These are phyloP conservation scores for Pantherophis alleghaniensis DNA, from an alignment of 2,797 vertebrate genomes.

Conservation along the genomic window DNA sequence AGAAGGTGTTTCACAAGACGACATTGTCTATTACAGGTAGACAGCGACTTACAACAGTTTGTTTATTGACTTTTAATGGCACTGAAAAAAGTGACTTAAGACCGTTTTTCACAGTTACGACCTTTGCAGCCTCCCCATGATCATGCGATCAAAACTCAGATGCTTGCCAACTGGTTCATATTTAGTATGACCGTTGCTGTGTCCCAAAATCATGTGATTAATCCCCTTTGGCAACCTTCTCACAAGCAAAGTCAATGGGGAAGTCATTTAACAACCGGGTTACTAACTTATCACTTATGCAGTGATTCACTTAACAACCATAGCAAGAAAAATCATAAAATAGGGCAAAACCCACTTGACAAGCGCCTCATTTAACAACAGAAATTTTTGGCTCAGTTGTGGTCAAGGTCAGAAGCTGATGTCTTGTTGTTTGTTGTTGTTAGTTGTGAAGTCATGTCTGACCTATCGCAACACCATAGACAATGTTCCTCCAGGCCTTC, in stretches of 20 bases:
- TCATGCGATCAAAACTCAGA: background rate
- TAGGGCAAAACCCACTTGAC: background rate
- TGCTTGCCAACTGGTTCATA: background rate
- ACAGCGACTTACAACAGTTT: background rate
- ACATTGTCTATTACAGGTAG: background rate
- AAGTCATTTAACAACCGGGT: background rate
- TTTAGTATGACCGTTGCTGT: background rate
- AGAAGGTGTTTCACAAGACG: background rate
- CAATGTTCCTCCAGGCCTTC: too few relatives aligned
- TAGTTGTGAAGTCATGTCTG: too few relatives aligned
- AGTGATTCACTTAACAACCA: background rate
- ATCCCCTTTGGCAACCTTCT: background rate
- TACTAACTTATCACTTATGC: background rate
- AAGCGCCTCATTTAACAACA: background rate
- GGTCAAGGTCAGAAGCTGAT: background rate
- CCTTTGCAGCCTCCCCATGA: background rate
- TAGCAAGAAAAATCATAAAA: background rate
- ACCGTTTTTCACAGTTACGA: background rate
- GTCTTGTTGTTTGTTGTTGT: too few relatives aligned
- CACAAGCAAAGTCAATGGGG: background rate
- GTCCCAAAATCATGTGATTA: background rate
- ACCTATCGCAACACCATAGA: too few relatives aligned
- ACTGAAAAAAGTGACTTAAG: background rate
- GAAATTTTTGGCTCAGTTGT: background rate
- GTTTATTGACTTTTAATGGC: background rate